A percentile compares a stretch with the other conserved stretches of the same genome.
These are phyloP conservation scores for Rhadina sibilatrix DNA, from an alignment of 2,113 vertebrate species.

Conservation along the genomic window DNA sequence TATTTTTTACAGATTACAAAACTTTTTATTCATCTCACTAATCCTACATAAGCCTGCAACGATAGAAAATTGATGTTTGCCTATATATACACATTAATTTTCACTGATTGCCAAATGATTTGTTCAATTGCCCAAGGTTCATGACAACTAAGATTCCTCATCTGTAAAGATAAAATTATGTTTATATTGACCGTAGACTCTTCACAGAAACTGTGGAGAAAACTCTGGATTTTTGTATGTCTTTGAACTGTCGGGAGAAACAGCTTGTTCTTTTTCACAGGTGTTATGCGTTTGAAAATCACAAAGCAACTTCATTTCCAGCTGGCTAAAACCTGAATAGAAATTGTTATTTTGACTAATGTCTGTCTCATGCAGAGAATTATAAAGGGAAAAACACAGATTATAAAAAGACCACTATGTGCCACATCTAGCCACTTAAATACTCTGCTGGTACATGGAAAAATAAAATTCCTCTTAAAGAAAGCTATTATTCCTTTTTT, in stretches of 20 bases:
- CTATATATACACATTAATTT: constrained; percentile 20
- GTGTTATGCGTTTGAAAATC: neutral
- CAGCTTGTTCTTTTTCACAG: neutral
- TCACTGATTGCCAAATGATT: neutral
- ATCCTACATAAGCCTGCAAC: neutral
- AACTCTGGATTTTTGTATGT: neutral
- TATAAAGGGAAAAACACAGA: neutral
- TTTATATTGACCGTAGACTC: neutral
- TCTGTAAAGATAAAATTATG: neutral
- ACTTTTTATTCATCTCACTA: neutral
- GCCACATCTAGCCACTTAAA: neutral
- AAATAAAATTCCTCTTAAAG: neutral
- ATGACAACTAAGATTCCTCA: neutral
- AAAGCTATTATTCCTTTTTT: neutral
- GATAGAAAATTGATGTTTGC: neutral
- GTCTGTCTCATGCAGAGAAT: neutral
- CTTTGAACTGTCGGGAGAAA: neutral
- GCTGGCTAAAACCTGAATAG: neutral
- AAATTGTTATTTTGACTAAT: constrained; percentile 33
- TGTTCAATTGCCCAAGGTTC: neutral
- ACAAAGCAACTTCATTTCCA: neutral
- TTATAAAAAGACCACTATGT: neutral
- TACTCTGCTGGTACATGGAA: neutral
- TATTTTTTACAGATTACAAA: neutral
- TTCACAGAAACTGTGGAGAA: neutral